A percentile compares a stretch with the other conserved stretches of the same genome.
phyloP scores from a whole-genome alignment of 2,797 vertebrate genomes.

The Danio albolineatus region DNA sequence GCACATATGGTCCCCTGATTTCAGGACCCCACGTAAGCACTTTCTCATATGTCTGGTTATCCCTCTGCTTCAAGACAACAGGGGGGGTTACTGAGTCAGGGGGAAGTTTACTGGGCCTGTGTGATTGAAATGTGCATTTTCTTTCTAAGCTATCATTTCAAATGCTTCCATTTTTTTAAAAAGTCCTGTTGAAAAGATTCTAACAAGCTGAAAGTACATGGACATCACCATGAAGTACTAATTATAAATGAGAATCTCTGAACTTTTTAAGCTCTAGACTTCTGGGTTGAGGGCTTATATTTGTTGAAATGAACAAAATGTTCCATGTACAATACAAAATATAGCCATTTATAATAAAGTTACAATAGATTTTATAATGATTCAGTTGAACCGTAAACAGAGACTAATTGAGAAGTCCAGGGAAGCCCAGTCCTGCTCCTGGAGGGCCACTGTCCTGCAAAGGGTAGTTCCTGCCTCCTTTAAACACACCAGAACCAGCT shows the following conservation, averaged over 20 bases:
- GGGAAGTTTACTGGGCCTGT: neutral
- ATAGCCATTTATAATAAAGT: neutral
- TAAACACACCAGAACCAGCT: neutral
- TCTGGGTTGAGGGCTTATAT: no score
- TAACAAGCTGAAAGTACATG: no score
- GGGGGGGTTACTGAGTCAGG: neutral
- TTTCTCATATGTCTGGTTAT: conserved; percentile 75
- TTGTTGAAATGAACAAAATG: no score
- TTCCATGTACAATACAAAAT: no score
- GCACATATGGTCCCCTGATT: conserved; percentile 75
- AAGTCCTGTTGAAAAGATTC: no score
- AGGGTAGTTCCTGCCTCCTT: neutral
- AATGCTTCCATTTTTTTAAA: neutral
- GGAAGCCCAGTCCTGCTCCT: neutral
- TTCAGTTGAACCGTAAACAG: no score
- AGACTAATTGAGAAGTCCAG: neutral
- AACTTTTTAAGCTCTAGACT: no score
- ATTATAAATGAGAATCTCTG: no score
- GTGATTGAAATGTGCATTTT: neutral
- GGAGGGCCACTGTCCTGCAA: neutral
- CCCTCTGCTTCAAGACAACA: conserved; percentile 45
- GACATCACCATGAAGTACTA: no score
- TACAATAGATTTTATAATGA: neutral
- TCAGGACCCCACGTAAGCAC: conserved; percentile 74
- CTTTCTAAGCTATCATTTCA: neutral